Evolutionary conservation across 2,113 vertebrate genomes (phyloP).

Genomic region (Campylorhamphus procurvoides): DNA sequence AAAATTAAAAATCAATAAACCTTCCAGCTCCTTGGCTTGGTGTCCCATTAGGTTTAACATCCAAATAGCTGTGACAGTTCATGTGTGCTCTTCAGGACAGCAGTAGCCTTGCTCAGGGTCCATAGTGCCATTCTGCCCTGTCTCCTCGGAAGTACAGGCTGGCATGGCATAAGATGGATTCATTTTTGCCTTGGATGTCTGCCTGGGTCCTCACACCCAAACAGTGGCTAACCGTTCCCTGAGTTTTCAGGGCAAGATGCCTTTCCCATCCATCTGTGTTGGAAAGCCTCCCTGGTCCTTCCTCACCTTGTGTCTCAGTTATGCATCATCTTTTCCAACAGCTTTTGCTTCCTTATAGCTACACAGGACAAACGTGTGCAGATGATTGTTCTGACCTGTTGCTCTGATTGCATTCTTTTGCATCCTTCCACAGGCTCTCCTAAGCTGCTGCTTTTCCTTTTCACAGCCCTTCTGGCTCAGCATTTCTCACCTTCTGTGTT

Average conservation of each 20-base stretch:
- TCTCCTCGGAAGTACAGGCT: neutral
- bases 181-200: neutral
- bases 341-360: too few relatives aligned
- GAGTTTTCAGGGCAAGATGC: neutral
- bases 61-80: neutral
- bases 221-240: neutral
- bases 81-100: rapidly evolving
- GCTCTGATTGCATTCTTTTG: too few relatives aligned
- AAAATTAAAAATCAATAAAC: neutral
- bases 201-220: neutral
- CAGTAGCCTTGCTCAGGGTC: rapidly evolving
- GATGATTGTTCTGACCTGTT: too few relatives aligned
- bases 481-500: neutral
- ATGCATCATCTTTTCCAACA: too few relatives aligned
- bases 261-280: neutral
- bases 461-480: too few relatives aligned
- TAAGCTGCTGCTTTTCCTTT: too few relatives aligned
- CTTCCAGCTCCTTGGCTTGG: neutral
- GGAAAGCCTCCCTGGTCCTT: too few relatives aligned
- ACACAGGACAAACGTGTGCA: too few relatives aligned
- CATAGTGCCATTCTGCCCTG: rapidly evolving
- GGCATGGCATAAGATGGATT: neutral
- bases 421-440: too few relatives aligned
- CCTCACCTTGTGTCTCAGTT: too few relatives aligned
- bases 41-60: neutral